These are phyloP conservation scores for Athene cunicularia DNA, from an alignment of 2,113 vertebrate species.

Conservation along the genomic window DNA sequence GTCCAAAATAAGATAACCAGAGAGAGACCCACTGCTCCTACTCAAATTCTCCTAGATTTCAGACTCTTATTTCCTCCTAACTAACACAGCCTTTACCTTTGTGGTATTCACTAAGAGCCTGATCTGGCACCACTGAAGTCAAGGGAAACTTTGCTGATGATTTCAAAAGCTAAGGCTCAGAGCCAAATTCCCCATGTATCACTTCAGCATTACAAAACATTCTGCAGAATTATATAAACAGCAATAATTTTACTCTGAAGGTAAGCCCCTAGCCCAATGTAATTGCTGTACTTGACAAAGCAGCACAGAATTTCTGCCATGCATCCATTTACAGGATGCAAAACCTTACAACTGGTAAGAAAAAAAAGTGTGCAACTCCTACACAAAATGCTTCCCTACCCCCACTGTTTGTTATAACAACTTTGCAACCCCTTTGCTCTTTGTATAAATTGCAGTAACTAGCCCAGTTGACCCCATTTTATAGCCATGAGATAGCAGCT, in stretches of 20 bases:
- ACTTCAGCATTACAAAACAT: not conserved
- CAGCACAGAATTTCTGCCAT: not conserved
- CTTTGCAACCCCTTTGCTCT: not conserved
- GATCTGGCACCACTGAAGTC: not conserved
- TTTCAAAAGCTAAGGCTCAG: not conserved
- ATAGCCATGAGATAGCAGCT: not conserved
- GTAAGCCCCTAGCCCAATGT: not conserved
- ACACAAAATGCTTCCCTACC: not conserved
- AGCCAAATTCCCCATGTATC: constrained; percentile 22
- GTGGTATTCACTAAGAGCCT: not conserved
- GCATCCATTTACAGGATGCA: not conserved
- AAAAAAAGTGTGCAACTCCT: not conserved
- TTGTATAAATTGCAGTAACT: not conserved
- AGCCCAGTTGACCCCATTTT: not conserved
- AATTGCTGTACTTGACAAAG: not conserved
- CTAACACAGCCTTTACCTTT: not conserved
- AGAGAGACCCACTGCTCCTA: not conserved
- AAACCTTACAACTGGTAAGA: not conserved
- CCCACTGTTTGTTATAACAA: not conserved
- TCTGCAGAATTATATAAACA: not conserved
- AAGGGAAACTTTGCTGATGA: constrained; percentile 8
- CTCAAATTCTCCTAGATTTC: not conserved
- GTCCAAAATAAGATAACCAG: not conserved
- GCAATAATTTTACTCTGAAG: not conserved
- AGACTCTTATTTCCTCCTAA: not conserved